phyloP scores from a whole-genome alignment of 1,140 invertebrate species.

The Macrobrachium nipponense region DNA sequence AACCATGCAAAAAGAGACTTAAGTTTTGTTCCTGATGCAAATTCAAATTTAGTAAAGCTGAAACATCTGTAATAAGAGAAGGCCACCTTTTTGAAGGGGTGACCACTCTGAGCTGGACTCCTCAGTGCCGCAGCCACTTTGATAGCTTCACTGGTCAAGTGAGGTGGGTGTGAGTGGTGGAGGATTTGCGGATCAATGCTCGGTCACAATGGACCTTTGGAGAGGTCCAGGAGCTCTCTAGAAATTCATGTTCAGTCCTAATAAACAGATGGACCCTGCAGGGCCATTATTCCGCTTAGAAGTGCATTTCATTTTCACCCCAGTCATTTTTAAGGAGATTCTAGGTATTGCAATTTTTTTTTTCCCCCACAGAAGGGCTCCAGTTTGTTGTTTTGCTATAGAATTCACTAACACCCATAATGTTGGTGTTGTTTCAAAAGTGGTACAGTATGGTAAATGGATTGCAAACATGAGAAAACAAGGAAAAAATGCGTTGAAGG shows the following conservation, averaged over 20 bases:
- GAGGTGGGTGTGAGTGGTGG: slow-evolving; percentile 23
- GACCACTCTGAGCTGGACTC: slow-evolving; percentile 30
- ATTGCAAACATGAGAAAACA: no score
- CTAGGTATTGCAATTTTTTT: background rate
- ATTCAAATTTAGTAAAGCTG: slow-evolving; percentile 15
- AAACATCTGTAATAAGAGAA: slow-evolving; percentile 7
- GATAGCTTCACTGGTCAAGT: slow-evolving; percentile 24
- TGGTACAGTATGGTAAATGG: no score
- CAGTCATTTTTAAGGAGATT: background rate
- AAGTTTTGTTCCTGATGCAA: background rate
- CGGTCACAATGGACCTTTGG: slow-evolving; percentile 38
- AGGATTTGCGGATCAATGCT: slow-evolving; percentile 23
- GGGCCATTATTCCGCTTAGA: slow-evolving; percentile 55
- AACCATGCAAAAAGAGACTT: background rate
- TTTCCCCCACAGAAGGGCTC: background rate
- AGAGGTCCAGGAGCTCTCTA: slow-evolving; percentile 54
- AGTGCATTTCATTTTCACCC: slow-evolving; percentile 1
- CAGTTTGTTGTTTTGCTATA: no score
- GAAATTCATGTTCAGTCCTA: slow-evolving; percentile 58
- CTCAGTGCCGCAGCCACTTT: slow-evolving; percentile 29
- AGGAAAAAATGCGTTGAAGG: no score
- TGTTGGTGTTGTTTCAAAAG: no score
- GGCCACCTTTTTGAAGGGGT: slow-evolving; percentile 23
- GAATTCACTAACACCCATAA: no score
- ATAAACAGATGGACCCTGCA: slow-evolving; percentile 51